phyloP scores from a whole-genome alignment of 2,113 vertebrate genomes.

The Strigops habroptila region DNA sequence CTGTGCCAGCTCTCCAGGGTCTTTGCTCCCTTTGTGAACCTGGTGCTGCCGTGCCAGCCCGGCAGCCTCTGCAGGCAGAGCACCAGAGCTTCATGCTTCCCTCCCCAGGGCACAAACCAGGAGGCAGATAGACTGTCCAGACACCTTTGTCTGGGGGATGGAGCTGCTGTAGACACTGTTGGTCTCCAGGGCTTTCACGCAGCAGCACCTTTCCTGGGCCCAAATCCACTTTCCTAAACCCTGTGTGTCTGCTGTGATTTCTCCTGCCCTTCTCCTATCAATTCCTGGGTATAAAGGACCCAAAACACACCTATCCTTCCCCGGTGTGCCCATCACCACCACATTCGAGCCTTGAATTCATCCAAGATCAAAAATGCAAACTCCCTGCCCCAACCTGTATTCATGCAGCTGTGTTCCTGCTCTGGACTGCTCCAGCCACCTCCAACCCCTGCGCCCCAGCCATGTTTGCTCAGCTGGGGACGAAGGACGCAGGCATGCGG shows the following conservation, averaged over 20 bases:
- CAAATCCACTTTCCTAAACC: neutral
- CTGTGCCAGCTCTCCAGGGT: neutral
- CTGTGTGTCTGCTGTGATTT: neutral
- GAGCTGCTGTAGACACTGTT: neutral
- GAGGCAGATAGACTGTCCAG: fast-evolving
- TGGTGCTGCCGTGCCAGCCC: fast-evolving
- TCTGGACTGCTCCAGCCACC: neutral
- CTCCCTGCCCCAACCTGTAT: neutral
- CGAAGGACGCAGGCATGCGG: neutral
- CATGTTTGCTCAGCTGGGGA: neutral
- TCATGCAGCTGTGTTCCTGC: neutral
- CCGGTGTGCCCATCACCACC: fast-evolving
- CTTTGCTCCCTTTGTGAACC: neutral
- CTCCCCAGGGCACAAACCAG: fast-evolving
- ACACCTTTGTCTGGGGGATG: neutral
- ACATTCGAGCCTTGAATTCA: neutral
- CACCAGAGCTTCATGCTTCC: fast-evolving
- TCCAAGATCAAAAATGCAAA: fast-evolving
- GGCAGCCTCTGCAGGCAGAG: neutral
- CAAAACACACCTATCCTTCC: neutral
- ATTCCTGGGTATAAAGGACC: neutral
- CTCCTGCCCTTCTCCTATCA: neutral
- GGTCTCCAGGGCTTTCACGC: neutral
- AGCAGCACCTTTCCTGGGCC: neutral
- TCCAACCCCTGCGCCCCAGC: fast-evolving